Percentiles rank a stretch among this genome's conserved stretches.
Evolutionary conservation across 2,888 invertebrate species (phyloP).

Genomic region (Drosophila mercatorum): DNA sequence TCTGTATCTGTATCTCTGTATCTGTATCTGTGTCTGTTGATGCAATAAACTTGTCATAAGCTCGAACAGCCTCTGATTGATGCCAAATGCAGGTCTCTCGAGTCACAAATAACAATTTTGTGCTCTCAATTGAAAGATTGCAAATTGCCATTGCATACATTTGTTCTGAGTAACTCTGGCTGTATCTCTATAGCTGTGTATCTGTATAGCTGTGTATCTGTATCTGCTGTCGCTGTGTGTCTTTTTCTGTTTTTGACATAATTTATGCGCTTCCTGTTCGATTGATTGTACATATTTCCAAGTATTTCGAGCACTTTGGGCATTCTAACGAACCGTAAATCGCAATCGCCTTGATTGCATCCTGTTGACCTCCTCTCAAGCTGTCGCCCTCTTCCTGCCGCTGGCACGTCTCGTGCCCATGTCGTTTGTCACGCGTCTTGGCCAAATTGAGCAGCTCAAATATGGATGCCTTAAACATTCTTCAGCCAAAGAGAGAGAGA

Average conservation of each 20-base stretch:
- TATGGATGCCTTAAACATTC: slow-evolving; percentile 35
- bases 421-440: slow-evolving; percentile 46
- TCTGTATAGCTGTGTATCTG: not conserved
- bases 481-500: not conserved
- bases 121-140: slow-evolving; percentile 38
- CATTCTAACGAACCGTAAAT: slow-evolving; percentile 42
- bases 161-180: slow-evolving; percentile 37
- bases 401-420: not conserved
- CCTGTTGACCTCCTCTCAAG: slow-evolving; percentile 40
- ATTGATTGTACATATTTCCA: slow-evolving; percentile 46
- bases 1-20: not conserved
- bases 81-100: slow-evolving; percentile 27
- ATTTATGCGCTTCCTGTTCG: slow-evolving; percentile 68
- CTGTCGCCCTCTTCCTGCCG: not conserved
- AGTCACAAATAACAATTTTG: slow-evolving; percentile 18
- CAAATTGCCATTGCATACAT: slow-evolving; percentile 35
- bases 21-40: not conserved
- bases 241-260: slow-evolving; percentile 16
- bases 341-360: slow-evolving; percentile 59
- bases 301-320: slow-evolving; percentile 29
- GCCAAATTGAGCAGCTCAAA: slow-evolving; percentile 43
- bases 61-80: slow-evolving; percentile 25
- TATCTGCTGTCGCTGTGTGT: not conserved
- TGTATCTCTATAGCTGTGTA: slow-evolving; percentile 4
- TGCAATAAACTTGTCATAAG: slow-evolving; percentile 46